Evolutionary conservation across 2,888 invertebrate genomes (phyloP), one percentile per base, ranked within the genome.

Genomic region (Thera obeliscata): DNA sequence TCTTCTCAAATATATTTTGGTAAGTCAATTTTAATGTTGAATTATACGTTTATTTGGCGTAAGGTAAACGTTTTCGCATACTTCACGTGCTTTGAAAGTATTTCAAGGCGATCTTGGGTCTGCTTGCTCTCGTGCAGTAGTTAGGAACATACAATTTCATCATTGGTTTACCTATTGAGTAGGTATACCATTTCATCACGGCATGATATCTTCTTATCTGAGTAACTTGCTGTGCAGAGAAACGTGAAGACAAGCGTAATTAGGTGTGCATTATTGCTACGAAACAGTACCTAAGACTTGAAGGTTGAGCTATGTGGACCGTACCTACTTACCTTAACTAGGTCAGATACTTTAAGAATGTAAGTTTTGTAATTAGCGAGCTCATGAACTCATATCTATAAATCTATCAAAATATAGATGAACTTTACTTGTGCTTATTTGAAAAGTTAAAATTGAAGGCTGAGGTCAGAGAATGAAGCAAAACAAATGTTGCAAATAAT

Each of bases 81-180:
- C 86, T 88, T 87, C 87, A 87, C 86, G 85, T 87, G 85, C 87
- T 88, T 91, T 80, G 93, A 93, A 93, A 93, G 93, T 93, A 91
- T 93, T 93, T 89, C 93, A 93, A 93, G 93, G 93, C 87, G 86
- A 91, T 89, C 91, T 75, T 89, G 90, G 84, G 72, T 57, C 66
- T 62, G 52, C 68, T 61, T 63, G 69, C 61, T 84, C 86, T 85
- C 78, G 80, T 81, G 79, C 78, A 82, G 77, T 85, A 79, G 76
- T 78, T 76, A 77, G 81, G 66, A 67, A 73, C 72, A 72, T 72
- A 64, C 65, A 66, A 77, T 81, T 81, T 77, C 74, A 75, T 76
- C 73, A 77, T 61, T 57, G 33, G 43, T 9, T 9, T 76, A 77
- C 80, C 81, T 78, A 80, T 69, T 72, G 58, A 61, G 70, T 72